Evolutionary conservation across 2,797 vertebrate genomes (phyloP).

Genomic region (Glyptemys insculpta): DNA sequence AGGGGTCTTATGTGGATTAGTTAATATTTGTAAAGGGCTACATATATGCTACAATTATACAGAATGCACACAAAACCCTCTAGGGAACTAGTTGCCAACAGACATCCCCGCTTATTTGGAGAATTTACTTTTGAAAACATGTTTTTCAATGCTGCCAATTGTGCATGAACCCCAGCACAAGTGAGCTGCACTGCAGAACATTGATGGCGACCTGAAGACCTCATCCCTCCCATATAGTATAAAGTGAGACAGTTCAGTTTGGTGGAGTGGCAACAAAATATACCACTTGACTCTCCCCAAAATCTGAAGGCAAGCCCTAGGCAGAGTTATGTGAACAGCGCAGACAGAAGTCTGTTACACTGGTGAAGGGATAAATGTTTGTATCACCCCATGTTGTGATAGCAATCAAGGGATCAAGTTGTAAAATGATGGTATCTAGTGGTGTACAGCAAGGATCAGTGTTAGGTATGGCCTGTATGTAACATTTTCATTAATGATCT

Average conservation of each 20-base stretch:
- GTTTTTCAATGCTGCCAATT: too few species aligned
- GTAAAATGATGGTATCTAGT: background rate
- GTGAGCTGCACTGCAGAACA: too few species aligned
- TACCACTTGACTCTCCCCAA: background rate
- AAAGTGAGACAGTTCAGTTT: background rate
- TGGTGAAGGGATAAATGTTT: too few species aligned
- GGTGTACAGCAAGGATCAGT: background rate
- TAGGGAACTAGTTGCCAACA: background rate
- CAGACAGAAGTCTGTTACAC: too few species aligned
- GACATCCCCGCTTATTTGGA: rapidly evolving
- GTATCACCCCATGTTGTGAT: too few species aligned
- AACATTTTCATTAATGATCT: background rate
- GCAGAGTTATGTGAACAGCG: too few species aligned
- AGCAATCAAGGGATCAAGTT: background rate
- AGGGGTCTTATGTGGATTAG: background rate
- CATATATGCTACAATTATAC: background rate
- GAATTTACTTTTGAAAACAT: background rate
- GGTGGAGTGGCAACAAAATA: background rate
- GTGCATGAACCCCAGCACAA: too few species aligned
- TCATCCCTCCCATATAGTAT: background rate
- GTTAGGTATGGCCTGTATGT: background rate
- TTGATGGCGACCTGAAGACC: too few species aligned
- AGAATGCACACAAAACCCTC: background rate
- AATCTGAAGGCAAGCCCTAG: background rate
- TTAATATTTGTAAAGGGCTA: background rate